Evolutionary conservation across 2,797 vertebrate species (phyloP).

Genomic region (Pantherophis vulpinus): DNA sequence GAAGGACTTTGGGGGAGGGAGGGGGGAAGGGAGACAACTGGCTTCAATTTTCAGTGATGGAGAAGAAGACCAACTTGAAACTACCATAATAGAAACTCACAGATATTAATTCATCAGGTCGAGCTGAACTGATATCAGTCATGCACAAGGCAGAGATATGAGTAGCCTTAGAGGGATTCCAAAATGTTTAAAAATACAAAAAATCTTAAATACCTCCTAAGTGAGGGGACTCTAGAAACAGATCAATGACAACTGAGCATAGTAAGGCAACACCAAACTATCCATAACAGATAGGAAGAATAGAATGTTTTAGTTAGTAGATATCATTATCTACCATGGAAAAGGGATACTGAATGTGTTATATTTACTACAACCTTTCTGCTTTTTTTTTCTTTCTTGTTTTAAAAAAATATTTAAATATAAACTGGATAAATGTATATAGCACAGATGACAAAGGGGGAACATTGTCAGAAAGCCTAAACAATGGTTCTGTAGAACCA

Average conservation of each 20-base stretch:
- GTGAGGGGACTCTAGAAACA: not conserved
- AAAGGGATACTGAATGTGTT: not conserved
- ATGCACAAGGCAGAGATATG: not conserved
- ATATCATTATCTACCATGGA: not conserved
- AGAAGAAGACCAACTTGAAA: not conserved
- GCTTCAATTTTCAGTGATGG: conserved; percentile 29
- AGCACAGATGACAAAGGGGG: not conserved
- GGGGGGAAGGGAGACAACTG: conserved; percentile 45
- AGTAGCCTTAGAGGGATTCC: not conserved
- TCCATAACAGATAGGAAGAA: not conserved
- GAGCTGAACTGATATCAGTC: not conserved
- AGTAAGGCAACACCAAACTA: not conserved
- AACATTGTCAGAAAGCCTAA: not conserved
- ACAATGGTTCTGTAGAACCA: not conserved
- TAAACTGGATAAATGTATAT: not conserved
- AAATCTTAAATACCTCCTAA: not conserved
- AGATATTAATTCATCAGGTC: not conserved
- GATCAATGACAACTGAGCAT: not conserved
- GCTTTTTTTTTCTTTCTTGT: not conserved
- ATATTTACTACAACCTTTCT: not conserved
- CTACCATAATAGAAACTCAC: no score
- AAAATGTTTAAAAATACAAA: not conserved
- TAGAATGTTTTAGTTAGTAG: not conserved
- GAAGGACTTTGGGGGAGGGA: conserved; percentile 21
- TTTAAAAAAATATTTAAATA: not conserved